Evolutionary conservation across 2,888 invertebrate species (phyloP).

Genomic region (Dasypolia templi): DNA sequence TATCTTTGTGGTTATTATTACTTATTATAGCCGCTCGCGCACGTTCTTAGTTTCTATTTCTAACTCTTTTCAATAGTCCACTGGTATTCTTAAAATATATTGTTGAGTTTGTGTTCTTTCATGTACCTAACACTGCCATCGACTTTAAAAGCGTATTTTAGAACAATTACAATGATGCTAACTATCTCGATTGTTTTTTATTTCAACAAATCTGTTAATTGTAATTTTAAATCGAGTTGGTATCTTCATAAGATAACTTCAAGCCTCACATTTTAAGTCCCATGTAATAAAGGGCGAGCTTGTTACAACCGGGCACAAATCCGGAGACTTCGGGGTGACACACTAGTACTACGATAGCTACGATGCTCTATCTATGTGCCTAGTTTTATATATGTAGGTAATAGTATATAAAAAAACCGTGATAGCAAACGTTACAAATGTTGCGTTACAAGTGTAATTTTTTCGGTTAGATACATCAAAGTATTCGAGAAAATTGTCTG

Average conservation of each 20-base stretch:
- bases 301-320: too few species aligned
- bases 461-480: too few species aligned
- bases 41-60: background rate
- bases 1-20: background rate
- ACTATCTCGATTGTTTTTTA: background rate
- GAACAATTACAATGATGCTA: background rate
- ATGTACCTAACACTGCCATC: background rate
- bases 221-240: background rate
- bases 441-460: too few species aligned
- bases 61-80: background rate
- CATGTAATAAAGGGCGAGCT: too few species aligned
- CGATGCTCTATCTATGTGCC: background rate
- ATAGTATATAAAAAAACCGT: too few species aligned
- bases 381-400: background rate
- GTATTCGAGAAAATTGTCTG: too few species aligned
- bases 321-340: background rate
- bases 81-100: conserved; percentile 12
- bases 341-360: background rate
- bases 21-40: conserved; percentile 11
- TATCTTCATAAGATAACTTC: background rate
- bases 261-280: too few species aligned
- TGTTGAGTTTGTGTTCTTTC: background rate
- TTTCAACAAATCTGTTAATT: background rate
- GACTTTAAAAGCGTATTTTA: background rate
- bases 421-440: too few species aligned